Evolutionary conservation across 2,797 vertebrate genomes (phyloP), one percentile per base, ranked within the genome.

Genomic region (Mallotus villosus): DNA sequence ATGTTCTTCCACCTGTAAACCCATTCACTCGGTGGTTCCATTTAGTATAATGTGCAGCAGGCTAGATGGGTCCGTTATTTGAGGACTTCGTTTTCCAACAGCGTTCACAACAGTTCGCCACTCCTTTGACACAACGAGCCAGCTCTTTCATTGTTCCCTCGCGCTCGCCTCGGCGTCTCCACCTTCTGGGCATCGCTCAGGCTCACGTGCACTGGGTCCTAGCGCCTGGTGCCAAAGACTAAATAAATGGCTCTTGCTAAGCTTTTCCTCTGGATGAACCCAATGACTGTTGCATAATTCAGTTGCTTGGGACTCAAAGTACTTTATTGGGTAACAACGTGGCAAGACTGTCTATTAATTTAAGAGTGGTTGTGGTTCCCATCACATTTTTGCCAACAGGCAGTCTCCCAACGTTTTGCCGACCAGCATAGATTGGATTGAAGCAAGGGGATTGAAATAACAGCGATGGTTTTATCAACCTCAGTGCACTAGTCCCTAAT

Each of bases 131-230:
- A 81, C 78, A 82, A 84, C 83, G 84, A 90, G 82, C 85, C 81
- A 82, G 82, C 81, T 90, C 80, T 85, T 78, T 87, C 84, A 87
- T 90, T 90, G 90, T 90, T 69, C 59, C 72, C 76, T 60, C 32
- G 37, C 58, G 51, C 51, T 24, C 55, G 49, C 69, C 66, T 91
- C 86, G 71, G 80, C 76, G 88, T 90, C 88, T 90, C 89, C 90
- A 88, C 91, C 88, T 88, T 89, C 87, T 78, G 82, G 41, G 86
- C 80, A 82, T 63, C 74, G 79, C 73, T 64, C 74, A 51, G 84
- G 12, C 63, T 86, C 90, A 85, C 90, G 82, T 88, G 86, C 81
- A 41, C 88, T 68, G 82, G 91, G 90, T 92, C 92, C 92, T 92
- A 92, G 91, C 72, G 92, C 92, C 90, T 32, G 77, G 14, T 4